Conservation (phyloP, 2,113 vertebrate genomes). For the Mixornis gularis region DNA sequence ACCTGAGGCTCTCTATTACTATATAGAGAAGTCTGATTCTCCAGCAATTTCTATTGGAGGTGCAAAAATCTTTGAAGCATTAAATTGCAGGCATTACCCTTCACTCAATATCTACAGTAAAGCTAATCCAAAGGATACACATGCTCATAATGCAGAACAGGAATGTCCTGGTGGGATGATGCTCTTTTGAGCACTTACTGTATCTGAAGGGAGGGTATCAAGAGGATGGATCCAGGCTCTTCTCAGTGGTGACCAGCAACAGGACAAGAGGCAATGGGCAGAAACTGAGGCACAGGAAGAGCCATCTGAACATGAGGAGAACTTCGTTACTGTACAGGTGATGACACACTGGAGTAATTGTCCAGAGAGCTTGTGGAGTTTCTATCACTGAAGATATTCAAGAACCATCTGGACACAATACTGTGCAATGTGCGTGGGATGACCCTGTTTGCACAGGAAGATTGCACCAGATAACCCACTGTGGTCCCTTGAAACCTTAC, state of each 20-base stretch:
- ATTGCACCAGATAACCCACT: not conserved
- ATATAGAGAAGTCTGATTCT: not conserved
- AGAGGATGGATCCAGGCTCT: not conserved
- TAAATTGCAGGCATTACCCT: not conserved
- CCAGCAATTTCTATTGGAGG: not conserved
- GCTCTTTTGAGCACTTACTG: not conserved
- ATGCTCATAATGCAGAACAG: not conserved
- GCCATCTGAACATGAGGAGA: not conserved
- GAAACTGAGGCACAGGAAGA: not conserved
- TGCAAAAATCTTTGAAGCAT: not conserved
- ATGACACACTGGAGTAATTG: not conserved
- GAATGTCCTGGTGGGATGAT: not conserved
- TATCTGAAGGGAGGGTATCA: not conserved
- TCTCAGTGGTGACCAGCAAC: not conserved
- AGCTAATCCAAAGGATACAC: not conserved
- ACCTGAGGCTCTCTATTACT: not conserved
- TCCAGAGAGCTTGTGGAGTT: not conserved
- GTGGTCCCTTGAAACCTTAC: not conserved
- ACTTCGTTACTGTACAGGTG: not conserved
- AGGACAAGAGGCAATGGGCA: not conserved
- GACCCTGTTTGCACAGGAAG: not conserved
- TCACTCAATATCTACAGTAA: not conserved
- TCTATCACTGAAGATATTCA: not conserved
- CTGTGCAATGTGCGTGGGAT: not conserved
- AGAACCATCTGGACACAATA: not conserved